phyloP scores from a whole-genome alignment of 1,140 invertebrate species.

The Vanessa tameamea region DNA sequence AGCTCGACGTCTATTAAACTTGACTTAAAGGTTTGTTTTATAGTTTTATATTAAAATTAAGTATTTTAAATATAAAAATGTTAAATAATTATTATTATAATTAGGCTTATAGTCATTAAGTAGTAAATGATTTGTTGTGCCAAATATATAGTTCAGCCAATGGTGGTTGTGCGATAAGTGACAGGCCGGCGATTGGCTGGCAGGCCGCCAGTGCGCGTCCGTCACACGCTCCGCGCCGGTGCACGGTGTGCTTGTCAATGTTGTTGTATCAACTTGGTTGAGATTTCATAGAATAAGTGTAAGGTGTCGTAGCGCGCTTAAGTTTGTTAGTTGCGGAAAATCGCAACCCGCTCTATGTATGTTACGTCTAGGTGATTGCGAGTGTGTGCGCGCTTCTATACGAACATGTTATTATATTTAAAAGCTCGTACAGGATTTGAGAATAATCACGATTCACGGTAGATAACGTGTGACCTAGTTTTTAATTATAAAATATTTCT shows the following conservation, averaged over 20 bases:
- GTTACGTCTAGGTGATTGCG: no score
- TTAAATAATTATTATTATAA: neutral
- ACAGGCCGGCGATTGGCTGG: slow-evolving; percentile 11
- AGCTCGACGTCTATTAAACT: no score
- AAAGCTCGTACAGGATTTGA: no score
- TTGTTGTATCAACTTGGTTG: neutral
- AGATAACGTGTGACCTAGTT: no score
- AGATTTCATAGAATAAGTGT: neutral
- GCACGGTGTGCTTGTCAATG: no score
- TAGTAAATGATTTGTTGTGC: slow-evolving; percentile 8
- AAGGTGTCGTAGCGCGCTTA: neutral
- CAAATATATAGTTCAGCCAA: slow-evolving; percentile 14
- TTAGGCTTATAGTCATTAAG: neutral
- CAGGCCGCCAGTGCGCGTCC: slow-evolving; percentile 2
- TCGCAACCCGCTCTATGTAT: no score
- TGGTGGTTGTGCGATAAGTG: slow-evolving; percentile 8
- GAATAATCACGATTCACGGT: no score
- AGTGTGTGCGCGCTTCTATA: no score
- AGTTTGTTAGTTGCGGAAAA: no score
- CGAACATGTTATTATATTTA: no score
- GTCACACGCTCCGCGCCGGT: neutral
- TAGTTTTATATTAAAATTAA: neutral
- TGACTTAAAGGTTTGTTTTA: no score
- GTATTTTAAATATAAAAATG: neutral
- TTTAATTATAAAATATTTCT: no score